Base-by-base conservation (phyloP, 2,797 vertebrate species). In the Mastacembelus armatus region DNA sequence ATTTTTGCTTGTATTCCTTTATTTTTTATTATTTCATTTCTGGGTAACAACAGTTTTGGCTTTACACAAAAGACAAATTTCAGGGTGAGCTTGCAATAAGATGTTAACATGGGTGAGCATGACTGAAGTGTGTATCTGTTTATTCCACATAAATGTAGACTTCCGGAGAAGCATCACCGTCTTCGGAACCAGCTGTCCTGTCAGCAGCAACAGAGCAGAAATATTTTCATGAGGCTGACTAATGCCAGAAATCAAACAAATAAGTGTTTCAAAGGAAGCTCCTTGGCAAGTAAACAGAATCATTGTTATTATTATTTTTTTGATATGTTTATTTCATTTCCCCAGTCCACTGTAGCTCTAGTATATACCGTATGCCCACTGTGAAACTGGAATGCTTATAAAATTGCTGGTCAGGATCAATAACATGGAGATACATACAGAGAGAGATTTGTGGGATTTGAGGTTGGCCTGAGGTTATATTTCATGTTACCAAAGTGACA, bases 391-490 rank as follows among this genome's bases (percentile, higher is more conserved):
- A 0, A 24, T 21, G 48, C 48, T 63, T 22, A 27, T 32, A 22
- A 40, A 43, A 29, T 9, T 30, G 18, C n/a, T 44, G 42, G 10
- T 33, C 32, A 16, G 24, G 35, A 70, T 44, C 55, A 49, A 42
- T 61, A 40, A 48, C 42, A 22, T n/a, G n/a, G 21, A 30, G 58
- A 65, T 48, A 24, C 24, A 30, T 32, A 60, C 38, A n/a, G n/a
- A 7, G 26, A 18, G 10, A 35, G 16, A 43, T 30, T 22, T 40
- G 5, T n/a, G 43, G 22, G 44, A 49, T 38, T 43, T 64, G 19
- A 38, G 49, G 4, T 7, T 32, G 36, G 42, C 14, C 32, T 49
- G 48, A 49, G 21, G 49, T 30, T 39, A 36, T 27, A 1, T 11
- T 39, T 50, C 40, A 38, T 35, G 32, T 57, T 2, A 3, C 27